Percentiles rank a stretch among this genome's conserved stretches.
phyloP scores from a whole-genome alignment of 2,797 vertebrate genomes.

The Sebastes aleutianus region DNA sequence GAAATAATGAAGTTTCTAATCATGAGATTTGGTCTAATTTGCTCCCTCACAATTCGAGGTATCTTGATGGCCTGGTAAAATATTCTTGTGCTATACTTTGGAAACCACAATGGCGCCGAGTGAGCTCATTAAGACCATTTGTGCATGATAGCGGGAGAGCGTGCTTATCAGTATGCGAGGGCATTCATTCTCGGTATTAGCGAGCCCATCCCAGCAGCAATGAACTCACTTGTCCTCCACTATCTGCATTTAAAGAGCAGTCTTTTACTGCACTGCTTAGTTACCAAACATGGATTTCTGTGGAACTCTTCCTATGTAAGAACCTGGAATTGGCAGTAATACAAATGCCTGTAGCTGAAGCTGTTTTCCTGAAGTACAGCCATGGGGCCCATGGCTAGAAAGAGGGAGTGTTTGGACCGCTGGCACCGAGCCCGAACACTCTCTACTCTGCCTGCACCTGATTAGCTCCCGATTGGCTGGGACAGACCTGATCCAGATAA shows the following conservation, averaged over 20 bases:
- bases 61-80: not conserved
- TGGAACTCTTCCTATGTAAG: not conserved
- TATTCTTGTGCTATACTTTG: not conserved
- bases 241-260: slow-evolving; percentile 6
- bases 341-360: not conserved
- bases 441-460: not conserved
- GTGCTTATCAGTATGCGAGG: slow-evolving; percentile 22
- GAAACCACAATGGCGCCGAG: slow-evolving; percentile 9
- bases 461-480: not conserved
- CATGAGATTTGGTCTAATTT: not conserved
- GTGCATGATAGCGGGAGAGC: not conserved
- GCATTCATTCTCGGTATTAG: not conserved
- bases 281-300: not conserved
- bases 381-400: not conserved
- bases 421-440: not conserved
- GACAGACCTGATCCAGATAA: not conserved
- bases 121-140: slow-evolving; percentile 30
- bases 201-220: slow-evolving; percentile 5
- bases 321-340: not conserved
- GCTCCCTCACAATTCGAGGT: not conserved
- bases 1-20: not conserved
- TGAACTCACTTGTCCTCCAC: not conserved
- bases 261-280: not conserved
- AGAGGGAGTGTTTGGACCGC: not conserved
- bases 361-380: not conserved